Percentiles rank a stretch among this genome's conserved stretches.
Conservation (phyloP, 2,113 vertebrate species). For the Nycticorax nycticorax region DNA sequence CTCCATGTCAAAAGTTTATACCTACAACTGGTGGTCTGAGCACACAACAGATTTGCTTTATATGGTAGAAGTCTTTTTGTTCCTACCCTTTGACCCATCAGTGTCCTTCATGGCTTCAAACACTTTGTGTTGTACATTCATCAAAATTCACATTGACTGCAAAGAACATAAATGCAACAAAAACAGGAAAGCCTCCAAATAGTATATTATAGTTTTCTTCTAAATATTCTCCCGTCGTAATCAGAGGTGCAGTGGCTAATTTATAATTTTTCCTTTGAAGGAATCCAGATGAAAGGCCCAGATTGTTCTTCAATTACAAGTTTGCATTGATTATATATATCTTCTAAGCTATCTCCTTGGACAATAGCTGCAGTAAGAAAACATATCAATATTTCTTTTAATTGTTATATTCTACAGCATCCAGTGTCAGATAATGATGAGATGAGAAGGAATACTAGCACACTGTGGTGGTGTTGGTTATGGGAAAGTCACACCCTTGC, state of each 20-base stretch:
- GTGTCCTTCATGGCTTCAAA: slow-evolving; percentile 82
- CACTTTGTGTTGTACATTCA: slow-evolving; percentile 85
- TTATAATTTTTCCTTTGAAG: slow-evolving; percentile 99
- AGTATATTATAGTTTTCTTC: slow-evolving; percentile 89
- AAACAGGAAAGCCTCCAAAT: slow-evolving; percentile 88
- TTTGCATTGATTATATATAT: slow-evolving; percentile 98
- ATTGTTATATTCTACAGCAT: not conserved
- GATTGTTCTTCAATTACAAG: slow-evolving; percentile 98
- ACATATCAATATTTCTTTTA: slow-evolving; percentile 36
- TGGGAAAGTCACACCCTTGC: not conserved
- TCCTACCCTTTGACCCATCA: slow-evolving; percentile 78
- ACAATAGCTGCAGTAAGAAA: slow-evolving; percentile 86
- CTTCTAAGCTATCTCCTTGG: slow-evolving; percentile 97
- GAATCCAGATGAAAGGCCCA: slow-evolving; percentile 98
- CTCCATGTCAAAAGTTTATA: slow-evolving; percentile 64
- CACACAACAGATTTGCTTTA: slow-evolving; percentile 65
- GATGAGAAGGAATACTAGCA: not conserved
- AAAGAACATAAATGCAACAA: slow-evolving; percentile 85
- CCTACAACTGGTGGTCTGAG: slow-evolving; percentile 68
- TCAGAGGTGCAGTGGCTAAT: slow-evolving; percentile 79
- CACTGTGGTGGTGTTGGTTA: not conserved
- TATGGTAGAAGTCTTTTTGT: slow-evolving; percentile 69
- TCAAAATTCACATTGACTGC: slow-evolving; percentile 85
- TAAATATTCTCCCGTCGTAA: slow-evolving; percentile 82
- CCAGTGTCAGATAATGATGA: not conserved